Evolutionary conservation across 1,140 invertebrate species (phyloP).

Genomic region (Belonocnema kinseyi): DNA sequence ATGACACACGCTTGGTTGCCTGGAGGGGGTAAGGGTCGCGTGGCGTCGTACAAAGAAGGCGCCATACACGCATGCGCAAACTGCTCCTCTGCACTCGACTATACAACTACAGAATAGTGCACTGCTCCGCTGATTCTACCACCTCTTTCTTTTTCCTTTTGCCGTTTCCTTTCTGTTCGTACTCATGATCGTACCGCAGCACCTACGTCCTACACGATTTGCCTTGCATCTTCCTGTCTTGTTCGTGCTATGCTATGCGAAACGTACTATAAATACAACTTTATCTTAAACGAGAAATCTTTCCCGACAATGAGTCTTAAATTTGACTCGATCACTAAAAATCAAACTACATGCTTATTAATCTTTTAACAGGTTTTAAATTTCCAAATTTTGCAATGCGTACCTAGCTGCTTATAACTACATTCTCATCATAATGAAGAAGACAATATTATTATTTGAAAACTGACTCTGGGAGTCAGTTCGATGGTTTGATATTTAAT

Average conservation of each 20-base stretch:
- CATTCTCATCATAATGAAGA: too few relatives aligned
- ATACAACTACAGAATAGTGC: background rate
- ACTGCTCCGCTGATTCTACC: too few relatives aligned
- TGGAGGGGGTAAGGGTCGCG: slow-evolving; percentile 16
- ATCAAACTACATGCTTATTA: too few relatives aligned
- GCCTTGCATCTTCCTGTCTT: slow-evolving; percentile 1
- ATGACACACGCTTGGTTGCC: slow-evolving; percentile 12
- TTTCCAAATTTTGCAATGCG: too few relatives aligned
- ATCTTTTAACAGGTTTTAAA: too few relatives aligned
- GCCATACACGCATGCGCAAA: background rate
- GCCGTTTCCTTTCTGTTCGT: slow-evolving; percentile 10
- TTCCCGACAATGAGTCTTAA: background rate
- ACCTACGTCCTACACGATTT: background rate
- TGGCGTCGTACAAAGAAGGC: background rate
- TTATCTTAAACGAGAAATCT: background rate
- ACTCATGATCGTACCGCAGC: background rate
- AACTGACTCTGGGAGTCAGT: too few relatives aligned
- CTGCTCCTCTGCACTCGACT: background rate
- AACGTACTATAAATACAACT: slow-evolving; percentile 18
- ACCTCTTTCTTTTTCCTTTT: slow-evolving; percentile 14
- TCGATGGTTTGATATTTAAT: too few relatives aligned
- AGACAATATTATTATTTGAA: too few relatives aligned
- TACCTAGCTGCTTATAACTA: too few relatives aligned
- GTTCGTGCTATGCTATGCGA: slow-evolving; percentile 1
- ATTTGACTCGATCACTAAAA: too few relatives aligned